Evolutionary conservation across 1,140 invertebrate genomes (phyloP), one percentile per base, ranked within the genome.

Genomic region (Drosophila pruinosa): DNA sequence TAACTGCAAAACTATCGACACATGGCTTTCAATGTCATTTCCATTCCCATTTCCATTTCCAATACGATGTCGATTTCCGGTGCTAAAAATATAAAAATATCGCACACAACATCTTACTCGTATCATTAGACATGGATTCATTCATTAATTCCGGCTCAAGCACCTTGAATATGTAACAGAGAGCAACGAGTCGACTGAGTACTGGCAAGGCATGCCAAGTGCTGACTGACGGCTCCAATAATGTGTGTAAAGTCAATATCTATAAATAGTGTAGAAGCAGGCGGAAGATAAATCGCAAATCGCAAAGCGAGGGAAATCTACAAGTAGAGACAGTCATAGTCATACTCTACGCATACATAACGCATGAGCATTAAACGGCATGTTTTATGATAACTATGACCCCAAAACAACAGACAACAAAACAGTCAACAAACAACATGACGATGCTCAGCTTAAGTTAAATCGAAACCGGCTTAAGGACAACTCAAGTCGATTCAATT

Each of bases 341-440:
- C 10, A 12, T 24, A 57, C 47, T 12, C 24, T n/a, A 24, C 24
- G 67, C 22, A 79, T 79, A 64, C 36, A 71, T 36, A 71, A 72
- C 36, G 22, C 36, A 67, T 56, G 69, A 62, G 19, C 62, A 48
- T 21, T 48, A 56, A 62, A 19, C 21, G 12, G 59, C 52, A 59
- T 72, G 58, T 73, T 83, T 80, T 73, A 86, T 76, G 81, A 86
- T 85, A 80, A 76, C 72, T 85, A 72, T 80, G 80, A 83, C 72
- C 80, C 77, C 79, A 75, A 69, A 64, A 53, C 41, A 48, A 12
- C 10, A 24, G 22, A 45, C 26, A 26, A 57, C 14, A 39, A 52
- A 4, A 56, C 2, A 24, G n/a, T 54, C 50, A 62, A 50, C 12
- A 17, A 71, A 39, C 21, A 28, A 41, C 22, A 26, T n/a, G n/a